A percentile compares a stretch with the other conserved stretches of the same genome.
Conservation (phyloP, 2,888 invertebrate species). For the Cosmia trapezina region DNA sequence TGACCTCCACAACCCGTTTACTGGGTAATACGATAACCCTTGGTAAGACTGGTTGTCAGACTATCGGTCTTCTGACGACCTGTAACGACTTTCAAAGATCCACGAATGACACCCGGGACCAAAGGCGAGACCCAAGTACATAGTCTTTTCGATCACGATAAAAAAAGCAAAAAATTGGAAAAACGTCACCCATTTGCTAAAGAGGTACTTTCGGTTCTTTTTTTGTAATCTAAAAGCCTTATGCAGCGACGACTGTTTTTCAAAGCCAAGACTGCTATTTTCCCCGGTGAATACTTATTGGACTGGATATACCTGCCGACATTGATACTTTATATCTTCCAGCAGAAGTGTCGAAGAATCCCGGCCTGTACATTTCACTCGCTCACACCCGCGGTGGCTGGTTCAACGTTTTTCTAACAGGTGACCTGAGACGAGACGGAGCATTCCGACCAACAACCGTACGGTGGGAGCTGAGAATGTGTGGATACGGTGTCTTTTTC, state of each 20-base stretch:
- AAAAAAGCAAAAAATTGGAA: not conserved
- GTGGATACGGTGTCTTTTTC: constrained; percentile 54
- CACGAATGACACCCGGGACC: too few species aligned
- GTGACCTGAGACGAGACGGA: constrained; percentile 86
- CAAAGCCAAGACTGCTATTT: constrained; percentile 1
- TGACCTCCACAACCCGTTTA: too few species aligned
- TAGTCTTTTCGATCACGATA: not conserved
- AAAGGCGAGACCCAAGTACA: too few species aligned
- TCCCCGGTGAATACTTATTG: not conserved
- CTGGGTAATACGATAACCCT: too few species aligned
- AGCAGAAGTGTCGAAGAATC: constrained; percentile 33
- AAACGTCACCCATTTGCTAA: not conserved
- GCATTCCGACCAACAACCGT: constrained; percentile 75
- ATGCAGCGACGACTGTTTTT: not conserved
- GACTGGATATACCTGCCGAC: not conserved
- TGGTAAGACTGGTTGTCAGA: too few species aligned
- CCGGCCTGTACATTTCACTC: constrained; percentile 41
- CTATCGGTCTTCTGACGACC: too few species aligned
- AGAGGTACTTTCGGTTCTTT: too few species aligned
- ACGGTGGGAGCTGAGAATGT: constrained; percentile 66
- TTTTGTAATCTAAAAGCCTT: not conserved
- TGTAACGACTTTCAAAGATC: too few species aligned
- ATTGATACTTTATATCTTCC: constrained; percentile 21
- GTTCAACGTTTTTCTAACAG: constrained; percentile 80
- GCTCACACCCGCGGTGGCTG: constrained; percentile 48